These are phyloP conservation scores for Motacilla tschutschensis DNA, from an alignment of 2,113 vertebrate species.

Conservation along the genomic window DNA sequence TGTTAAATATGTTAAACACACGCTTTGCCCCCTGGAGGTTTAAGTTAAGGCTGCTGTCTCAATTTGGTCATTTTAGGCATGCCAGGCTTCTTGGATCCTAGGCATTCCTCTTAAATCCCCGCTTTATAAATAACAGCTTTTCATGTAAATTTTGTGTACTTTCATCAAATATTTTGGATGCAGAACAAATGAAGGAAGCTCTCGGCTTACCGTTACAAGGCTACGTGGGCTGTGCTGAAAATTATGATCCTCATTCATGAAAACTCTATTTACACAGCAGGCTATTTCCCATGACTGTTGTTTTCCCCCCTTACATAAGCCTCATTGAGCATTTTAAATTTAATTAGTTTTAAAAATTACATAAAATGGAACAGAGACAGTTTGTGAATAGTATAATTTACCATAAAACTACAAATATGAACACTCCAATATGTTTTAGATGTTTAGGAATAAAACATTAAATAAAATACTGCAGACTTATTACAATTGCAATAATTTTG, in stretches of 20 bases:
- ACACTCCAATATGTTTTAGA: not conserved
- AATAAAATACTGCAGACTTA: not conserved
- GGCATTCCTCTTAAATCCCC: slow-evolving; percentile 59
- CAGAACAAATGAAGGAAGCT: slow-evolving; percentile 50
- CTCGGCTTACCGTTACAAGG: not conserved
- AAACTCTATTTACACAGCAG: slow-evolving; percentile 47
- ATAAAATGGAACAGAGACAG: not conserved
- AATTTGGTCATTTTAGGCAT: slow-evolving; percentile 70
- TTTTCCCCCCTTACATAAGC: not conserved
- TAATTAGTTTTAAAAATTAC: slow-evolving; percentile 3
- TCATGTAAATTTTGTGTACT: slow-evolving; percentile 55
- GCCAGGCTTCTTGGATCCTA: slow-evolving; percentile 61
- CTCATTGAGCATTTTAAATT: not conserved
- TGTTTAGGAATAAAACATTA: not conserved
- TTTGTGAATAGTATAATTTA: not conserved
- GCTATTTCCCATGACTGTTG: slow-evolving; percentile 20
- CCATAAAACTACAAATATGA: not conserved
- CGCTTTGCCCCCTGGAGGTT: slow-evolving; percentile 73
- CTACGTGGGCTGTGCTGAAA: slow-evolving; percentile 9
- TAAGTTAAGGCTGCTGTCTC: slow-evolving; percentile 70
- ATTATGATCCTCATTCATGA: slow-evolving; percentile 17
- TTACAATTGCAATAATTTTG: not conserved
- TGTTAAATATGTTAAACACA: slow-evolving; percentile 77
- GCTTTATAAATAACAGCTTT: slow-evolving; percentile 53
- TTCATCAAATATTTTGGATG: slow-evolving; percentile 47